phyloP scores from a whole-genome alignment of 2,113 vertebrate genomes.

The Ascaphus truei region DNA sequence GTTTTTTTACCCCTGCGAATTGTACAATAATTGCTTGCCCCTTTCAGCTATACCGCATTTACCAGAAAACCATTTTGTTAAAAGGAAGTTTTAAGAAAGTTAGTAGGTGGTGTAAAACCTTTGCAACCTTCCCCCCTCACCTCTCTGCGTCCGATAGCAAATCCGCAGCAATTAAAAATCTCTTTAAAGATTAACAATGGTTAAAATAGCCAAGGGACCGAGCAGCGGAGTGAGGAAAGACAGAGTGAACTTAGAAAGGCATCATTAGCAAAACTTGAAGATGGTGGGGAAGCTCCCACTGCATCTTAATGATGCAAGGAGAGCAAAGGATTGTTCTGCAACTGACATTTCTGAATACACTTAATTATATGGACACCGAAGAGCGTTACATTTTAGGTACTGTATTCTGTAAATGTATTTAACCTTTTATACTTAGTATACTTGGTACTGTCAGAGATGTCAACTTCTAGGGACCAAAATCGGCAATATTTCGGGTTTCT shows the following conservation, averaged over 20 bases:
- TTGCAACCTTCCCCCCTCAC: slow-evolving; percentile 28
- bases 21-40: not conserved
- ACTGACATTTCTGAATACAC: slow-evolving; percentile 34
- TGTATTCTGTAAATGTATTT: slow-evolving; percentile 18
- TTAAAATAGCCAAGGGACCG: slow-evolving; percentile 36
- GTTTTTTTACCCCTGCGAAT: too few relatives aligned
- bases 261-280: slow-evolving; percentile 34
- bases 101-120: slow-evolving; percentile 7
- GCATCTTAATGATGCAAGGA: slow-evolving; percentile 30
- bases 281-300: slow-evolving; percentile 14
- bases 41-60: not conserved
- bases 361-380: slow-evolving; percentile 24
- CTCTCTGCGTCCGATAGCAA: slow-evolving; percentile 19
- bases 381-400: slow-evolving; percentile 8
- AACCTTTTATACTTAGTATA: slow-evolving; percentile 25
- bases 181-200: slow-evolving; percentile 40
- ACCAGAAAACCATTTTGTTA: not conserved
- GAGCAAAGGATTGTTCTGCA: slow-evolving; percentile 5
- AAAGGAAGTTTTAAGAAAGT: not conserved
- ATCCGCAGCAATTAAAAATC: slow-evolving; percentile 35
- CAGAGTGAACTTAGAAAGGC: slow-evolving; percentile 27
- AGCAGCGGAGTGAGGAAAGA: slow-evolving; percentile 26
- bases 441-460: too few relatives aligned
- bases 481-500: too few relatives aligned
- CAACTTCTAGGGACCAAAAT: too few relatives aligned